These are phyloP conservation scores for Malurus alboscapulatus DNA, from an alignment of 2,113 vertebrate species.

Conservation along the genomic window DNA sequence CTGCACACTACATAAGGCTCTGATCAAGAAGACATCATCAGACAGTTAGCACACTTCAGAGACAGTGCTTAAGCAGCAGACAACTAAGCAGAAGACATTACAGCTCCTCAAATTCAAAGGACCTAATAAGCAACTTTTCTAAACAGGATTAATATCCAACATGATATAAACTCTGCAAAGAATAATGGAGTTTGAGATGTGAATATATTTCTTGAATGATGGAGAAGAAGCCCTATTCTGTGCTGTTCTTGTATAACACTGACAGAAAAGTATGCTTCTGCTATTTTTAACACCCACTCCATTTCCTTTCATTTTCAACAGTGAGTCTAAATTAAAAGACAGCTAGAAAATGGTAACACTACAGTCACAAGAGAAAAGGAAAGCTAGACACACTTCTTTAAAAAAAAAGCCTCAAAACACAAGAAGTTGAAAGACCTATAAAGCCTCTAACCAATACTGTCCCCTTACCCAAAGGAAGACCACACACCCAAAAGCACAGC, in stretches of 20 bases:
- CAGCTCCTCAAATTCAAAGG: not conserved
- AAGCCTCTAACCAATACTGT: not conserved
- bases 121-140: not conserved
- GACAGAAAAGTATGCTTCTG: not conserved
- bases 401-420: not conserved
- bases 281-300: not conserved
- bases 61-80: not conserved
- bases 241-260: not conserved
- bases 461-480: not conserved
- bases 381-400: not conserved
- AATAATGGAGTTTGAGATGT: not conserved
- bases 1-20: not conserved
- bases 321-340: not conserved
- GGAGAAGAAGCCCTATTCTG: not conserved
- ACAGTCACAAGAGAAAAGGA: not conserved
- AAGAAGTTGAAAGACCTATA: not conserved
- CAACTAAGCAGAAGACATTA: not conserved
- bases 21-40: not conserved
- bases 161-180: not conserved
- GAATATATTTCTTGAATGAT: not conserved
- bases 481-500: not conserved
- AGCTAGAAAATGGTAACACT: not conserved
- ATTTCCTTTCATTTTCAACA: not conserved
- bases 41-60: not conserved
- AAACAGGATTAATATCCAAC: not conserved